Conservation (phyloP, 2,797 vertebrate genomes). For the Clarias fuscus region DNA sequence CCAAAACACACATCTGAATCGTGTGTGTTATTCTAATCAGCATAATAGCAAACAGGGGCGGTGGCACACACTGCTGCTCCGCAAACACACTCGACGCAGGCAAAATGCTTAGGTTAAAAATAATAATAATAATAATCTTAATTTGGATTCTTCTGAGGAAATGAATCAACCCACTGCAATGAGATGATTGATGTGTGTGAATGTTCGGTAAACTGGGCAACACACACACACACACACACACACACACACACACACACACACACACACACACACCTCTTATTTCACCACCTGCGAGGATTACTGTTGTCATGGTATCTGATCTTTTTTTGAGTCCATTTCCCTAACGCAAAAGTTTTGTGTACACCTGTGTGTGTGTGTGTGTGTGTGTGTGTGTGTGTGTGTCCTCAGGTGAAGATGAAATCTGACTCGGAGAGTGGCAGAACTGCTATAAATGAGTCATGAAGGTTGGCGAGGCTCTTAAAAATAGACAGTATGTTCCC, state of each 20-base stretch:
- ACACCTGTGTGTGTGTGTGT: not conserved
- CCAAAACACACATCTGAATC: not conserved
- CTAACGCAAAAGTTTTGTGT: constrained; percentile 8
- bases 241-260: constrained; percentile 6
- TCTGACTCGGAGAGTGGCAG: constrained; percentile 9
- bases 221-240: constrained; percentile 11
- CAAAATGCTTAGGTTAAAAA: not conserved
- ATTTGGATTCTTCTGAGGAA: not conserved
- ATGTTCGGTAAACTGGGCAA: not conserved
- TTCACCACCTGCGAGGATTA: constrained; percentile 2
- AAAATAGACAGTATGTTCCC: constrained; percentile 11
- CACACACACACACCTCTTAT: constrained; percentile 1
- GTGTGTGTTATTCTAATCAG: not conserved
- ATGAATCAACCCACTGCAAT: not conserved
- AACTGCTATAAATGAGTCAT: constrained; percentile 47
- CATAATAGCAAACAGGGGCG: constrained; percentile 6
- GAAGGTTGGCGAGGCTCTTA: constrained; percentile 21
- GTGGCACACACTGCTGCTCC: constrained; percentile 1
- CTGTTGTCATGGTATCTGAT: constrained; percentile 42
- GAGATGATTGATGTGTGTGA: not conserved
- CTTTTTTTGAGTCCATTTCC: constrained; percentile 12
- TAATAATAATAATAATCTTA: not conserved
- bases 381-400: constrained; percentile 1
- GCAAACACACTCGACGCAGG: not conserved
- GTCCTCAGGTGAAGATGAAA: constrained; percentile 26